Evolutionary conservation across 1,140 invertebrate genomes (phyloP).

Genomic region (Trachymyrmex septentrionalis): DNA sequence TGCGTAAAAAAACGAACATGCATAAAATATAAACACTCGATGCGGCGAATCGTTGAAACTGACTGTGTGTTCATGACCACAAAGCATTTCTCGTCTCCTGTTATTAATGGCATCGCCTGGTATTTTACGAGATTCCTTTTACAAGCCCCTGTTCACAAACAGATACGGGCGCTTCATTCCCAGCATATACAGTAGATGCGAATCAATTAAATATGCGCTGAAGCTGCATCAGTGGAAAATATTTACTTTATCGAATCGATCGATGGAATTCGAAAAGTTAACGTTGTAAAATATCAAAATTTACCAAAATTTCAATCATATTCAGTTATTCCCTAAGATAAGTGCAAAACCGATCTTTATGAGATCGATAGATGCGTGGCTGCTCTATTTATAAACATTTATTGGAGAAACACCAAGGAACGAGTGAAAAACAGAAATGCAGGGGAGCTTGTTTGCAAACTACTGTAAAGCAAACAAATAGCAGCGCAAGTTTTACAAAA

Average conservation of each 20-base stretch:
- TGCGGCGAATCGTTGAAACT: slow-evolving; percentile 45
- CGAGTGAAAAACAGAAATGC: not conserved
- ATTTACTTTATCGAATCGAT: slow-evolving; percentile 27
- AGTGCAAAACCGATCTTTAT: slow-evolving; percentile 2
- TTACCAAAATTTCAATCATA: slow-evolving; percentile 1
- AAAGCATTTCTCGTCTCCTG: slow-evolving; percentile 71
- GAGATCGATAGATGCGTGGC: not conserved
- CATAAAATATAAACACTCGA: slow-evolving; percentile 57
- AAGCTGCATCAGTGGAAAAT: slow-evolving; percentile 55
- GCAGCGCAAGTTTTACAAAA: slow-evolving; percentile 52
- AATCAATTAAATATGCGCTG: slow-evolving; percentile 74
- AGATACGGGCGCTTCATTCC: slow-evolving; percentile 62
- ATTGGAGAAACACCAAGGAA: not conserved
- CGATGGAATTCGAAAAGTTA: not conserved
- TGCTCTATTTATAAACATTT: slow-evolving; percentile 10
- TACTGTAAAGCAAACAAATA: slow-evolving; percentile 49
- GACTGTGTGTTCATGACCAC: slow-evolving; percentile 29
- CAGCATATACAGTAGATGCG: slow-evolving; percentile 46
- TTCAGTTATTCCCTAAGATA: not conserved
- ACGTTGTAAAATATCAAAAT: slow-evolving; percentile 4
- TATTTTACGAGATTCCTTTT: slow-evolving; percentile 70
- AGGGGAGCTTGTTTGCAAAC: slow-evolving; percentile 16
- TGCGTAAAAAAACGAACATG: slow-evolving; percentile 47
- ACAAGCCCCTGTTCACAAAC: slow-evolving; percentile 68
- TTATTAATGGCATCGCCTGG: slow-evolving; percentile 74